phyloP scores from a whole-genome alignment of 2,797 vertebrate species.

The Cirrhinus mrigala region DNA sequence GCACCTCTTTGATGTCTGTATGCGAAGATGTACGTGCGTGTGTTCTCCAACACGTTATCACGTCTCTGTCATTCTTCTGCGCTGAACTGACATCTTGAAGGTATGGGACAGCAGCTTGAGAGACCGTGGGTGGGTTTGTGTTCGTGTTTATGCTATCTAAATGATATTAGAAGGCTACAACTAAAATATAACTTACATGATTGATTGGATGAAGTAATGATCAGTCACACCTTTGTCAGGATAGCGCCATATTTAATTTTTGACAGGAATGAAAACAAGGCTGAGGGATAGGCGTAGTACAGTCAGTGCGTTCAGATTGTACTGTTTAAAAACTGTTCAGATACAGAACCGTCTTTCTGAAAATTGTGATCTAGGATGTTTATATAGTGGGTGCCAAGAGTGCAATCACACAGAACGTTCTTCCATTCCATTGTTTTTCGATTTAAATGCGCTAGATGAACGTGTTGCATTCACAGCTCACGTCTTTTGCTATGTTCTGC shows the following conservation, averaged over 20 bases:
- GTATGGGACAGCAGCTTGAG: conserved; percentile 40
- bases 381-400: background rate
- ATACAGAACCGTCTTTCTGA: background rate
- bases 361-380: background rate
- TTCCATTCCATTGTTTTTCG: background rate
- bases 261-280: background rate
- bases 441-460: background rate
- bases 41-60: conserved; percentile 59
- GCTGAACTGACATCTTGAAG: conserved; percentile 57
- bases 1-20: conserved; percentile 66
- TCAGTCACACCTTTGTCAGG: background rate
- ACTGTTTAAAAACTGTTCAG: background rate
- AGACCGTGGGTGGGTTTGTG: conserved; percentile 40
- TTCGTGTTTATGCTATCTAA: conserved; percentile 24
- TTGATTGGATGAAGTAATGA: background rate
- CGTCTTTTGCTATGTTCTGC: too few relatives aligned
- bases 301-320: background rate
- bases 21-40: conserved; percentile 54
- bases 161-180: background rate
- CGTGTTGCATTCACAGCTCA: background rate
- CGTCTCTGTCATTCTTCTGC: conserved; percentile 58
- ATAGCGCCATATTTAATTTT: background rate
- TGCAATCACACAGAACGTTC: background rate
- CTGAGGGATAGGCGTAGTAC: background rate
- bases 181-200: background rate